A percentile compares a stretch with the other conserved stretches of the same genome.
phyloP scores from a whole-genome alignment of 2,888 invertebrate species.

The Spilarctia lutea region DNA sequence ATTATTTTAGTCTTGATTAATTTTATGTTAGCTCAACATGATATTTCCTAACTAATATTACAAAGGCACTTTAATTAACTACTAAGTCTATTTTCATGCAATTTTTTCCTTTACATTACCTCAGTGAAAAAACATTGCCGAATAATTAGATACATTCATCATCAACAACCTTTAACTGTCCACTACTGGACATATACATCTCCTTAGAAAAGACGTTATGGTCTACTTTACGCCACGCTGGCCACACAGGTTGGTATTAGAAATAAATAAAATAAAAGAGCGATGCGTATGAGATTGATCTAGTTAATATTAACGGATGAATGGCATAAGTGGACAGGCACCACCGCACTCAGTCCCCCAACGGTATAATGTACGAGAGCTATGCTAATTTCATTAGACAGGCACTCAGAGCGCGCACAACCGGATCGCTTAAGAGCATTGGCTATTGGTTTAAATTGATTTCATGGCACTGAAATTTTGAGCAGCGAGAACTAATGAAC shows the following conservation, averaged over 20 bases:
- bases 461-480: conserved; percentile 43
- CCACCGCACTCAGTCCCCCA: conserved; percentile 31
- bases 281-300: not conserved
- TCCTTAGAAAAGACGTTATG: too few species aligned
- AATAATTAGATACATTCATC: too few species aligned
- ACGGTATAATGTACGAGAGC: conserved; percentile 37
- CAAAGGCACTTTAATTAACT: not conserved
- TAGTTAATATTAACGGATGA: conserved; percentile 17
- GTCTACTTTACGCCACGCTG: too few species aligned
- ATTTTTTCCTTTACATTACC: too few species aligned
- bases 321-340: conserved; percentile 22
- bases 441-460: conserved; percentile 47
- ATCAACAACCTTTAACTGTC: too few species aligned
- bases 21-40: too few species aligned
- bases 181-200: too few species aligned
- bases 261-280: not conserved
- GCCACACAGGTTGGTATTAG: not conserved
- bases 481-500: conserved; percentile 28
- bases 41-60: not conserved
- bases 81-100: too few species aligned
- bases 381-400: conserved; percentile 60
- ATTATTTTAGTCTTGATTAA: too few species aligned
- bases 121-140: too few species aligned
- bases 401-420: conserved; percentile 48
- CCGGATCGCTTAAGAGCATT: conserved; percentile 33